These are phyloP conservation scores for Ormyrus thymus DNA, from an alignment of 2,888 invertebrate species.

Conservation along the genomic window DNA sequence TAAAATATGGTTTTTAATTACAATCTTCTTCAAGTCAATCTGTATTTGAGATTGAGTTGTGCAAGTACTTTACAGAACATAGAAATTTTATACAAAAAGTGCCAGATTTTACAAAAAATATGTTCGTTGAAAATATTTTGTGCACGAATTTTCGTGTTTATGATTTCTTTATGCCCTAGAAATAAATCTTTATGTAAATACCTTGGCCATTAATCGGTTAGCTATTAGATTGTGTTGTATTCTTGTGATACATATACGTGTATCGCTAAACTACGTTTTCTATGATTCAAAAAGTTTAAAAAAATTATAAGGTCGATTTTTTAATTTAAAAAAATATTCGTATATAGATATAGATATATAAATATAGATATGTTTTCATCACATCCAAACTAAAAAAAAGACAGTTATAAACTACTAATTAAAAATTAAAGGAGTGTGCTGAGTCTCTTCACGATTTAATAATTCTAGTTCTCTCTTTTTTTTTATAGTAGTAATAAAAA, in stretches of 20 bases:
- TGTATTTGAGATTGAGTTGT: slow-evolving; percentile 19
- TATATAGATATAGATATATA: slow-evolving; percentile 46
- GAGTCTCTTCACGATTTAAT: slow-evolving; percentile 35
- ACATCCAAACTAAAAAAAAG: slow-evolving; percentile 62
- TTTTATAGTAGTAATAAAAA: slow-evolving; percentile 39
- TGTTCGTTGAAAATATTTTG: slow-evolving; percentile 26
- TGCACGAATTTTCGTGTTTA: slow-evolving; percentile 33
- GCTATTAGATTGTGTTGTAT: slow-evolving; percentile 46
- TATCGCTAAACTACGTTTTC: slow-evolving; percentile 26
- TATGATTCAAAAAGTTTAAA: slow-evolving; percentile 31
- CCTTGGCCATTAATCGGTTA: slow-evolving; percentile 47
- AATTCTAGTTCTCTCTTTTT: slow-evolving; percentile 6
- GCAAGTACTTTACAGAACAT: slow-evolving; percentile 19
- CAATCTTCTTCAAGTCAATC: slow-evolving; percentile 12
- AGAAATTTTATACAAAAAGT: slow-evolving; percentile 39
- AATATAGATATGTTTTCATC: slow-evolving; percentile 54
- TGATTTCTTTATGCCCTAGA: slow-evolving; percentile 8
- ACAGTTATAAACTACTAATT: slow-evolving; percentile 42
- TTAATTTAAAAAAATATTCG: slow-evolving; percentile 47
- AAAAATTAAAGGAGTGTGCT: slow-evolving; percentile 39
- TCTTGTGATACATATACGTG: slow-evolving; percentile 36
- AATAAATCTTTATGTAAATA: slow-evolving; percentile 52
- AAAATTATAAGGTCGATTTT: slow-evolving; percentile 39
- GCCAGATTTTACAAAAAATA: slow-evolving; percentile 37
- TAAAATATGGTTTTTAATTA: slow-evolving; percentile 36